These are phyloP conservation scores for Venustoraphidia nigricollis DNA, from an alignment of 2,888 invertebrate genomes.

Conservation along the genomic window DNA sequence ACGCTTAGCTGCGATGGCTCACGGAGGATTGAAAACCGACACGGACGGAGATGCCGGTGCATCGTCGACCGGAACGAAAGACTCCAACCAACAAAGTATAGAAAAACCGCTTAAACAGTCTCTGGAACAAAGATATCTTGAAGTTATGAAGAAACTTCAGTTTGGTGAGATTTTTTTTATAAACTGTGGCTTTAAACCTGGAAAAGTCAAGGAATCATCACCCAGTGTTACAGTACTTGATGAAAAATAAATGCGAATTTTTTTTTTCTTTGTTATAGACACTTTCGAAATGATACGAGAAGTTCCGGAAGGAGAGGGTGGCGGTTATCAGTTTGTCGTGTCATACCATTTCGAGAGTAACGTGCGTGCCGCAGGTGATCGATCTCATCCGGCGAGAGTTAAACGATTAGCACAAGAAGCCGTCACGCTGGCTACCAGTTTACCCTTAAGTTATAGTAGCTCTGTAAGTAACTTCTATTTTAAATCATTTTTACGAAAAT, in stretches of 20 bases:
- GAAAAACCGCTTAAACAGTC: conserved; percentile 38
- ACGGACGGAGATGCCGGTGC: conserved; percentile 14
- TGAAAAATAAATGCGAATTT: background rate
- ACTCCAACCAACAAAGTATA: conserved; percentile 25
- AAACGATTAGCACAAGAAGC: conserved; percentile 90
- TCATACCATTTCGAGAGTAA: conserved; percentile 83
- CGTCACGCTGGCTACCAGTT: conserved; percentile 79
- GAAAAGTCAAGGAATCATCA: background rate
- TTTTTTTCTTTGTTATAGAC: conserved; percentile 35
- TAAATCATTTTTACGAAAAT: background rate
- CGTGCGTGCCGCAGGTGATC: conserved; percentile 72
- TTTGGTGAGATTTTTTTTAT: conserved; percentile 49
- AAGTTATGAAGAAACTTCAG: conserved; percentile 77
- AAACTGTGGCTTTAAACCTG: background rate
- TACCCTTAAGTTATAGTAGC: conserved; percentile 85
- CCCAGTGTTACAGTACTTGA: too few relatives aligned
- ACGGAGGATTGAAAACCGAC: conserved; percentile 11
- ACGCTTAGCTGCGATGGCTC: conserved; percentile 27
- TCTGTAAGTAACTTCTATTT: conserved; percentile 26
- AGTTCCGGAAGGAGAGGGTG: conserved; percentile 47
- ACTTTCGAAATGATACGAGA: conserved; percentile 87
- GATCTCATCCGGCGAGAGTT: conserved; percentile 73
- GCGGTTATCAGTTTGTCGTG: conserved; percentile 65
- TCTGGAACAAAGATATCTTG: conserved; percentile 63
- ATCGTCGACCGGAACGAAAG: conserved; percentile 13